Conservation (phyloP, 2,888 invertebrate species). For the Heliconius aoede region DNA sequence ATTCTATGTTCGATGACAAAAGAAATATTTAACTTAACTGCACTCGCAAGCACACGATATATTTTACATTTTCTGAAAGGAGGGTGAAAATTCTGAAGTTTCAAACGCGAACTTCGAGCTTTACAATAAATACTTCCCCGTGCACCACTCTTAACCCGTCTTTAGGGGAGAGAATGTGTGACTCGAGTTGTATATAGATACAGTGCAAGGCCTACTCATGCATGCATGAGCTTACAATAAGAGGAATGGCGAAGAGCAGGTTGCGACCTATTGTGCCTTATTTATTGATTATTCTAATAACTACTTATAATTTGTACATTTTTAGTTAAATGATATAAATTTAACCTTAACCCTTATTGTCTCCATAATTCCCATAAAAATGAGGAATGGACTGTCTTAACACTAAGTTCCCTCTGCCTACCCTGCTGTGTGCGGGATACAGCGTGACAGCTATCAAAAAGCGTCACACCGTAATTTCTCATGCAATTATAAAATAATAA, state of each 20-base stretch:
- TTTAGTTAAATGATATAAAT: background rate
- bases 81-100: constrained; percentile 14
- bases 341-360: too few relatives aligned
- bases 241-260: background rate
- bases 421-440: too few relatives aligned
- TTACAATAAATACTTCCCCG: constrained; percentile 20
- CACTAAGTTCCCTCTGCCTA: too few relatives aligned
- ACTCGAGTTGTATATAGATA: constrained; percentile 19
- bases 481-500: too few relatives aligned
- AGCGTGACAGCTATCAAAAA: too few relatives aligned
- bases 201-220: constrained; percentile 23
- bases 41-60: background rate
- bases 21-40: constrained; percentile 10
- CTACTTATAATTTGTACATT: background rate
- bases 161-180: constrained; percentile 28
- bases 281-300: background rate
- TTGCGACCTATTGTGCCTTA: background rate
- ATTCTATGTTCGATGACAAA: background rate
- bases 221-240: constrained; percentile 17
- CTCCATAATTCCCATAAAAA: too few relatives aligned
- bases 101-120: constrained; percentile 2
- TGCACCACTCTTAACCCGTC: constrained; percentile 6
- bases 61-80: background rate
- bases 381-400: too few relatives aligned
- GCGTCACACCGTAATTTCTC: too few relatives aligned